Evolutionary conservation across 2,888 invertebrate species (phyloP), one percentile per base, ranked within the genome.

Genomic region (Escarpia spicata): DNA sequence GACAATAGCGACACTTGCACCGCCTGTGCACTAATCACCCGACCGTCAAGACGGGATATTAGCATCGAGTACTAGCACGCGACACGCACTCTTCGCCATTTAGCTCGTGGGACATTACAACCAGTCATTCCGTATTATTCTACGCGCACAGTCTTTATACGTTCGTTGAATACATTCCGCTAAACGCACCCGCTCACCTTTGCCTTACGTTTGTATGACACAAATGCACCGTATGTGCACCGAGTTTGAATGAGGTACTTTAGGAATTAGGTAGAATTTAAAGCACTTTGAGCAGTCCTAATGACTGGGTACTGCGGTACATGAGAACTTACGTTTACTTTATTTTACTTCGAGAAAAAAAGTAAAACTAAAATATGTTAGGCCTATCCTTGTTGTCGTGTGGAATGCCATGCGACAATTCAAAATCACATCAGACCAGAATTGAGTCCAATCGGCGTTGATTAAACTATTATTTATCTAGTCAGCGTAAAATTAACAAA

Each of bases 1-100:
- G 75, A 75, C 75, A 75, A 75, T 75, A 75, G 75, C 75, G 75
- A 75, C 75, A 75, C 75, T 75, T 75, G 75, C n/a, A 26, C 75
- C 75, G 75, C 6, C 75, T n/a, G n/a, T 6, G 75, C 75, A n/a
- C 75, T 75, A n/a, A 75, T 19, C 75, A n/a, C 75, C 26, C 75
- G 75, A 19, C 75, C 26, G n/a, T 26, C 75, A 75, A 75, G 26
- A 26, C 75, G 26, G n/a, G 75, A n/a, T 75, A 75, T 26, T 26
- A 75, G 75, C 75, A n/a, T 6, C 19, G 19, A n/a, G 19, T 26
- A 19, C 4, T 26, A 3, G 26, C 75, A 75, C 75, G 75, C 75
- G 75, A 3, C 75, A 6, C 26, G 26, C 75, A 26, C 75, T n/a
- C 26, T 1, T 3, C n/a, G 75, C n/a, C 75, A 75, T n/a, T 26